Conservation (phyloP, 2,113 vertebrate species). For the Nerophis lumbriciformis region DNA sequence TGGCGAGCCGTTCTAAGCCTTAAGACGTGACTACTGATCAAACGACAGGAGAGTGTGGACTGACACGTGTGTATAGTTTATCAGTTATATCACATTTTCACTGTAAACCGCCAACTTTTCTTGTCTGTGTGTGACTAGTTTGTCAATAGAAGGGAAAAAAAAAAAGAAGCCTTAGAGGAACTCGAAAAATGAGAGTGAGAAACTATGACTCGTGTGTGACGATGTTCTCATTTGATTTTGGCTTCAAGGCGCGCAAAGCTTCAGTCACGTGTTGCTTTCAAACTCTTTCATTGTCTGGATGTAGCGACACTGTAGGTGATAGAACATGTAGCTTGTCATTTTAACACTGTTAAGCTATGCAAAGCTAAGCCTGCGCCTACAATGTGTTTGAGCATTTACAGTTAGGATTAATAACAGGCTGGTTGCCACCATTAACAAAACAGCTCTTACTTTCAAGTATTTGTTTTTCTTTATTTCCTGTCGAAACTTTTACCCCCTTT, state of each 20-base stretch:
- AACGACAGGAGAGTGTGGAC: conserved; percentile 45
- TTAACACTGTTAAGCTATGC: conserved; percentile 72
- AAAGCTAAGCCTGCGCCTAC: conserved; percentile 60
- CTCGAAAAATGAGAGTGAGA: conserved; percentile 70
- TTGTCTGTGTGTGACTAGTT: conserved; percentile 21
- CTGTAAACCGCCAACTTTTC: conserved; percentile 36
- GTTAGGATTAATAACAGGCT: conserved; percentile 23
- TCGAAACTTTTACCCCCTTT: conserved; percentile 64
- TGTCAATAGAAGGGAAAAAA: conserved; percentile 13
- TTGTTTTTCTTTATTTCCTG: conserved; percentile 40
- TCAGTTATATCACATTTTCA: conserved; percentile 32
- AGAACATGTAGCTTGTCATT: conserved; percentile 62
- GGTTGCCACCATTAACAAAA: conserved; percentile 22
- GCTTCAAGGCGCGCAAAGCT: conserved; percentile 43
- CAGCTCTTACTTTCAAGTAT: conserved; percentile 9
- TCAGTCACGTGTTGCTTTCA: conserved; percentile 41
- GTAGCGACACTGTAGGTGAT: conserved; percentile 44
- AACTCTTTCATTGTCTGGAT: conserved; percentile 23
- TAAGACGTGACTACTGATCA: conserved; percentile 57
- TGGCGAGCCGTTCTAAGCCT: conserved; percentile 60
- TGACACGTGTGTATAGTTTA: conserved; percentile 39
- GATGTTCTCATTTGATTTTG: conserved; percentile 74
- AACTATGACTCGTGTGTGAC: conserved; percentile 60
- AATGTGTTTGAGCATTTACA: conserved; percentile 32
- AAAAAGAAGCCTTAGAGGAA: conserved; percentile 48